Conservation (phyloP, 1,140 invertebrate species). For the Camponotus pennsylvanicus region DNA sequence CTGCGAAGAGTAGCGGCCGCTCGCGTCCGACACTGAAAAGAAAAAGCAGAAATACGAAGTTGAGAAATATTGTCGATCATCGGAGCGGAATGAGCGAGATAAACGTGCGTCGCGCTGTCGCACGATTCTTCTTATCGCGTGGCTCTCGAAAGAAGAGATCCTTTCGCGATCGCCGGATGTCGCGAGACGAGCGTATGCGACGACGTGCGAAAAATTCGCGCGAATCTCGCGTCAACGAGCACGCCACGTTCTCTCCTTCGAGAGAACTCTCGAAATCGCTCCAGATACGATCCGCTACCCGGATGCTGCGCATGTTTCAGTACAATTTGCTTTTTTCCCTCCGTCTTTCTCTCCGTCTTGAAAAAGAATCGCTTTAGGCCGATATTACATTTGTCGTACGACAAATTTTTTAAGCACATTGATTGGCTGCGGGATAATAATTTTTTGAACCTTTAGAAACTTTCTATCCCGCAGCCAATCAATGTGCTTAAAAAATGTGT, state of each 20-base stretch:
- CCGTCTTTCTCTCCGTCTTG: neutral
- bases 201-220: slow-evolving; percentile 32
- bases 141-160: neutral
- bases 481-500: too few relatives aligned
- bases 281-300: neutral
- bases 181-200: neutral
- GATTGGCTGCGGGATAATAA: too few relatives aligned
- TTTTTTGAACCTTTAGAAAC: too few relatives aligned
- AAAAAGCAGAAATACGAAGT: neutral
- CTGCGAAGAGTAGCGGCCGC: slow-evolving; percentile 93
- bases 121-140: neutral
- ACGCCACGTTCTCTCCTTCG: slow-evolving; percentile 2
- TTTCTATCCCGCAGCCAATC: too few relatives aligned
- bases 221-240: neutral
- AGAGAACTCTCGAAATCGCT: slow-evolving; percentile 24
- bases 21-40: slow-evolving; percentile 92
- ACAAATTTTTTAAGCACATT: too few relatives aligned
- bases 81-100: slow-evolving; percentile 7
- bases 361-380: neutral
- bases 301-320: slow-evolving; percentile 17
- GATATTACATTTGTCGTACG: too few relatives aligned
- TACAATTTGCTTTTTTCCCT: slow-evolving; percentile 13
- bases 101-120: neutral
- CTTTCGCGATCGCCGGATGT: neutral
- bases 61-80: slow-evolving; percentile 43